These are phyloP conservation scores for Pyrrhosoma nymphula DNA, from an alignment of 2,888 invertebrate genomes.

Conservation along the genomic window DNA sequence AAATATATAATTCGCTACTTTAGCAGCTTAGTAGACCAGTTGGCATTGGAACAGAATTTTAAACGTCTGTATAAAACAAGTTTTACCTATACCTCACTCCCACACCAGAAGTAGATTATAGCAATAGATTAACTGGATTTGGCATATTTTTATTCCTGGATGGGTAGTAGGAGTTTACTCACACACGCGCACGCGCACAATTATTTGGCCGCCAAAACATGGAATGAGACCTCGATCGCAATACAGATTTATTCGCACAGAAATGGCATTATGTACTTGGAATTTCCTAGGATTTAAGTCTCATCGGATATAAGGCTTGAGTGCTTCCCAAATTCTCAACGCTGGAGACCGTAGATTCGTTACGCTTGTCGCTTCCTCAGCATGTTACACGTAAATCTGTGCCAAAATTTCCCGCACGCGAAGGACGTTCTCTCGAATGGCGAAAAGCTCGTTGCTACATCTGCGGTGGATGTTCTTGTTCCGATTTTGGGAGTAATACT, in stretches of 20 bases:
- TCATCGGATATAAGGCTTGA: not conserved
- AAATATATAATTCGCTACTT: too few species aligned
- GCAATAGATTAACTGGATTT: too few species aligned
- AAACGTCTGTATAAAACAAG: too few species aligned
- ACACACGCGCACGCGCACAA: not conserved
- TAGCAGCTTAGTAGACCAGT: too few species aligned
- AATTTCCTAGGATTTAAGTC: not conserved
- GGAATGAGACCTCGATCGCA: not conserved
- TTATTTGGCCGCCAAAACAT: not conserved
- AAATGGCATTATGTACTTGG: too few species aligned
- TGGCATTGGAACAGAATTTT: too few species aligned
- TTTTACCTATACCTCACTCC: too few species aligned
- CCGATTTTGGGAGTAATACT: not conserved
- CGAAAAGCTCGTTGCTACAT: not conserved
- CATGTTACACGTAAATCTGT: not conserved
- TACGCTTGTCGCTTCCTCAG: not conserved
- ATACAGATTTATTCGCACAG: too few species aligned
- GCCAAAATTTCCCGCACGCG: not conserved
- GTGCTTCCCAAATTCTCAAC: not conserved
- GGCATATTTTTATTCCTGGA: too few species aligned
- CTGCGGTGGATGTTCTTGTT: constrained; percentile 4
- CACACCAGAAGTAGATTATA: too few species aligned
- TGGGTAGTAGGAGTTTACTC: too few species aligned
- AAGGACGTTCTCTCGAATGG: not conserved
- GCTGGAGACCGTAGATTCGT: not conserved